Conservation (phyloP, 2,888 invertebrate genomes). For the Zonitis immaculata region DNA sequence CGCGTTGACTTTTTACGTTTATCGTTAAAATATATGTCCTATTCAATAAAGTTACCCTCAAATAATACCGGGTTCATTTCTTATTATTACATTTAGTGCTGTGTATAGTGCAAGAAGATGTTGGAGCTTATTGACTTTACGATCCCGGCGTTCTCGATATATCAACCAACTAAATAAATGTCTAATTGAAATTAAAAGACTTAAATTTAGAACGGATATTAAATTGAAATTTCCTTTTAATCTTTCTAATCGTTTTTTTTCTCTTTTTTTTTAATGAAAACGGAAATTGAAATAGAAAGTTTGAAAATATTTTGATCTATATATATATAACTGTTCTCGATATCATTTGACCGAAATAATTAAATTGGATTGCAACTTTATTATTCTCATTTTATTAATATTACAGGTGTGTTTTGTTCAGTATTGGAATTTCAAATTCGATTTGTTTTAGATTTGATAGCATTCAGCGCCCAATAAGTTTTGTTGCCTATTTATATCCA, state of each 20-base stretch:
- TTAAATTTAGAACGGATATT: conserved; percentile 2
- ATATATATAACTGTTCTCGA: too few species aligned
- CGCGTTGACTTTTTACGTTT: conserved; percentile 42
- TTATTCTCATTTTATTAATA: too few species aligned
- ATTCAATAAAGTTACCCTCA: conserved; percentile 35
- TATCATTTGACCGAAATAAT: too few species aligned
- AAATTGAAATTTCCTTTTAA: background rate
- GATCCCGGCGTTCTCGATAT: conserved; percentile 2
- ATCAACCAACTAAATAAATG: background rate
- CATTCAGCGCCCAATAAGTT: too few species aligned
- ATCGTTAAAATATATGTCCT: conserved; percentile 39
- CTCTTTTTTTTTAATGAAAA: background rate
- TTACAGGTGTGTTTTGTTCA: too few species aligned
- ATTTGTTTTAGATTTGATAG: too few species aligned
- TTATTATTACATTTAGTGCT: conserved; percentile 38
- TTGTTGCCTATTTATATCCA: too few species aligned
- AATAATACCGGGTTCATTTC: conserved; percentile 31
- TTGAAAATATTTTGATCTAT: too few species aligned
- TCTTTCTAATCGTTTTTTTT: background rate
- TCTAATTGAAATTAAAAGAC: background rate
- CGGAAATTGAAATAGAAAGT: background rate
- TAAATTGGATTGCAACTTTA: too few species aligned
- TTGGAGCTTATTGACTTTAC: conserved; percentile 25
- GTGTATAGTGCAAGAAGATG: conserved; percentile 25
- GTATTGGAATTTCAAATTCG: too few species aligned